phyloP scores from a whole-genome alignment of 2,113 vertebrate species.

The Ivindomyrus marchei region DNA sequence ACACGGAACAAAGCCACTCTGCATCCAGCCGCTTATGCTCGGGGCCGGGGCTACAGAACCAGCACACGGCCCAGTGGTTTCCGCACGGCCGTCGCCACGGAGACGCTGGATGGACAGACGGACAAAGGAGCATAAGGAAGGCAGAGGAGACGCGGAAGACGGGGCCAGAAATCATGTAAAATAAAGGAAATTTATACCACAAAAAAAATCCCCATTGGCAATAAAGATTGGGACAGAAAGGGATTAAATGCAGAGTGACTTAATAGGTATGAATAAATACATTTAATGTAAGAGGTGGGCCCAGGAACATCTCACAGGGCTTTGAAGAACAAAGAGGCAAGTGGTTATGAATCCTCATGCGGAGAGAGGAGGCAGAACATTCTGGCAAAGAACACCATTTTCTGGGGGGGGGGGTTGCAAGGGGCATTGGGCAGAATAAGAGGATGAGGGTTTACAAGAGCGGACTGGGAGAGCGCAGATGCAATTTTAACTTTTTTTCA shows the following conservation, averaged over 20 bases:
- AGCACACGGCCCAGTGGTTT: not conserved
- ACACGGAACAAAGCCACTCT: not conserved
- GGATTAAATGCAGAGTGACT: not conserved
- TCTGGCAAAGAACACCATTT: not conserved
- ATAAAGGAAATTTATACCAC: conserved; percentile 4
- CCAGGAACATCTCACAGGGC: not conserved
- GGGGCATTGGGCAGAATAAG: not conserved
- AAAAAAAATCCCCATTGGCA: not conserved
- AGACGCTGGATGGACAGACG: not conserved
- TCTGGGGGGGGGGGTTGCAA: not conserved
- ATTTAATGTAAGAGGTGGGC: not conserved
- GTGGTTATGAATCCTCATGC: not conserved
- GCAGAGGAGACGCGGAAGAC: not conserved
- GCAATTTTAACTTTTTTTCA: conserved; percentile 9
- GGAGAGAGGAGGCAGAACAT: not conserved
- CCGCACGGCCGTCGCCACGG: not conserved
- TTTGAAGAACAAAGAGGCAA: not conserved
- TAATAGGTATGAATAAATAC: conserved; percentile 3
- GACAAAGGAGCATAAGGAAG: not conserved
- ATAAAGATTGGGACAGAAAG: not conserved
- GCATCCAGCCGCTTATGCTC: not conserved
- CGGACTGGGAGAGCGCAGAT: not conserved
- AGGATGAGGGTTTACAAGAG: not conserved
- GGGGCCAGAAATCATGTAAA: not conserved
- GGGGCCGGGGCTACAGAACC: not conserved